A percentile compares a stretch with the other conserved stretches of the same genome.
phyloP scores from a whole-genome alignment of 2,113 vertebrate genomes.

The Vimba vimba region DNA sequence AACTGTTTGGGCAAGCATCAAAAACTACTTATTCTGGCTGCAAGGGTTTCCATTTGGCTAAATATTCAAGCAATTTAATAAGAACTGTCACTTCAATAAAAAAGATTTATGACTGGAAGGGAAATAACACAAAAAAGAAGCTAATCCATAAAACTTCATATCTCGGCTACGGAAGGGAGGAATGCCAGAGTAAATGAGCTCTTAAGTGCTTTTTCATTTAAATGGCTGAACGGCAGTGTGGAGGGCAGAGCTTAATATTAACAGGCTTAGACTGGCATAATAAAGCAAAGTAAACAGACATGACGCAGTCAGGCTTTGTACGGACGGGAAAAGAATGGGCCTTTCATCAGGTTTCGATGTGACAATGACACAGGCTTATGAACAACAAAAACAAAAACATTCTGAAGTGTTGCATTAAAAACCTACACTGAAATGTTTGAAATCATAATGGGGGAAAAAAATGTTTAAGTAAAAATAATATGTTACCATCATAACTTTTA shows the following conservation, averaged over 20 bases:
- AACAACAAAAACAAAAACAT: background rate
- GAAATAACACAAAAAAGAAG: slow-evolving; percentile 45
- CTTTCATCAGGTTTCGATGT: slow-evolving; percentile 11
- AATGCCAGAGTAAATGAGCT: slow-evolving; percentile 47
- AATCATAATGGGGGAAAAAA: background rate
- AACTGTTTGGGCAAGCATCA: slow-evolving; percentile 49
- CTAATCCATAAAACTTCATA: slow-evolving; percentile 53
- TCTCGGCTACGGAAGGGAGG: slow-evolving; percentile 34
- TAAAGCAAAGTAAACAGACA: slow-evolving; percentile 37
- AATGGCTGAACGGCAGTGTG: slow-evolving; percentile 25
- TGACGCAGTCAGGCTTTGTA: background rate
- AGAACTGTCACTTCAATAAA: slow-evolving; percentile 54
- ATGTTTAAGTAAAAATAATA: no score
- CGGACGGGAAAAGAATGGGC: background rate
- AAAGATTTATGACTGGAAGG: slow-evolving; percentile 58
- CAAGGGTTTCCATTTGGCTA: slow-evolving; percentile 49
- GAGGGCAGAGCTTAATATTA: slow-evolving; percentile 34
- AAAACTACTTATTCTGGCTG: slow-evolving; percentile 49
- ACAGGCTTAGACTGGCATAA: slow-evolving; percentile 38
- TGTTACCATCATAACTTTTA: no score
- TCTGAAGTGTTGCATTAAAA: background rate
- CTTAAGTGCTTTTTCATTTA: slow-evolving; percentile 52
- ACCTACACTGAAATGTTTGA: background rate
- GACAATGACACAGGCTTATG: background rate
- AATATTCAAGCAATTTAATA: slow-evolving; percentile 57